These are phyloP conservation scores for Drosophila tani DNA, from an alignment of 1,140 invertebrate genomes.

Conservation along the genomic window DNA sequence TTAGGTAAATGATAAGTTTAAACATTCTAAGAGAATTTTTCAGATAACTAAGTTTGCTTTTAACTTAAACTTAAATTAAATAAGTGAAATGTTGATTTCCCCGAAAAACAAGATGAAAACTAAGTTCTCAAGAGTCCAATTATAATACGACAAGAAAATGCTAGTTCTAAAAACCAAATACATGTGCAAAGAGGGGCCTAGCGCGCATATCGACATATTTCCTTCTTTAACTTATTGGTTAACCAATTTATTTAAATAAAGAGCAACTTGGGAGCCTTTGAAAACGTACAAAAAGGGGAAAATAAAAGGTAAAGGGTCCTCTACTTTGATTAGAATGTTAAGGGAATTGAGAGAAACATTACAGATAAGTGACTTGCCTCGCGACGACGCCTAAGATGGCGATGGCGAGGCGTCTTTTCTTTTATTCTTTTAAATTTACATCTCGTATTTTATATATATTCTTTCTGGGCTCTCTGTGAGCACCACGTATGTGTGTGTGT, in stretches of 20 bases:
- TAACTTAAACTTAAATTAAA: conserved; percentile 6
- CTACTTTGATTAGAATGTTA: neutral
- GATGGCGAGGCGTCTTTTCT: conserved; percentile 11
- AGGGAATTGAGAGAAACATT: conserved; percentile 1
- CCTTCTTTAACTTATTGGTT: too few species aligned
- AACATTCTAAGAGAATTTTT: conserved; percentile 7
- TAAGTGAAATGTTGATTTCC: neutral
- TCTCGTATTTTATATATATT: conserved; percentile 52
- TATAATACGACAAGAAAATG: conserved; percentile 1
- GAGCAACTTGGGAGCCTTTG: neutral
- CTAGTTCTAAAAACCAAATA: conserved; percentile 2
- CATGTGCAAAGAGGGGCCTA: neutral
- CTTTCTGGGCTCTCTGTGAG: conserved; percentile 23
- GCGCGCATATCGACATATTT: conserved; percentile 1
- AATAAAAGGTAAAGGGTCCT: neutral
- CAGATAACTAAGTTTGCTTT: neutral
- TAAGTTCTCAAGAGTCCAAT: neutral
- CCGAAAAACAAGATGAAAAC: neutral
- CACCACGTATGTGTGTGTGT: conserved; percentile 12
- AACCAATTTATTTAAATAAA: neutral
- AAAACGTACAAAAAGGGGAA: neutral
- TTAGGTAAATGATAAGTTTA: neutral
- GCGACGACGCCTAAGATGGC: conserved; percentile 7
- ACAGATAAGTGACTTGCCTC: conserved; percentile 32
- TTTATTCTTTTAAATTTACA: conserved; percentile 56